Conservation (phyloP, 2,888 invertebrate species). For the Callyntrura guangdongensis region DNA sequence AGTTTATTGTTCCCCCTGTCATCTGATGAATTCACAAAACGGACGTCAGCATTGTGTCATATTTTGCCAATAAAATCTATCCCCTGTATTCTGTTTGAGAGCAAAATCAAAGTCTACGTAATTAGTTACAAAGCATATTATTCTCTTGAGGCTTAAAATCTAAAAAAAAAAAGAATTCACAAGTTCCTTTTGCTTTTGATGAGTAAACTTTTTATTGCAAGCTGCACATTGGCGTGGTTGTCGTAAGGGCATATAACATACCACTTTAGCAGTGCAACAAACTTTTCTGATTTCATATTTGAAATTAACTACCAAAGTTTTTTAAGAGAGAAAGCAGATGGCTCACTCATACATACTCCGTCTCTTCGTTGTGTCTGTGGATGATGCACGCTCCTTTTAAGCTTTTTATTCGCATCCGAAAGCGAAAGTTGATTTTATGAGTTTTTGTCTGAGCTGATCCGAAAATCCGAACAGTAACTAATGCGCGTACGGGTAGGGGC, state of each 20-base stretch:
- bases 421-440: conserved; percentile 58
- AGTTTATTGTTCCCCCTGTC: too few relatives aligned
- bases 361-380: background rate
- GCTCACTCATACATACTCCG: background rate
- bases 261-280: background rate
- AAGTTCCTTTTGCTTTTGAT: conserved; percentile 29
- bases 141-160: background rate
- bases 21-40: too few relatives aligned
- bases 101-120: background rate
- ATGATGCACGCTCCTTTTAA: background rate
- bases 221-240: background rate
- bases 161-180: background rate
- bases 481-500: background rate
- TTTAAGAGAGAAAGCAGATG: conserved; percentile 34
- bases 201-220: conserved; percentile 42
- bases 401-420: conserved; percentile 16
- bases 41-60: too few relatives aligned
- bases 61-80: too few relatives aligned
- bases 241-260: background rate
- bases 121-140: background rate
- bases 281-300: conserved; percentile 43
- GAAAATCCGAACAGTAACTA: conserved; percentile 34
- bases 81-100: too few relatives aligned
- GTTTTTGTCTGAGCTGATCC: conserved; percentile 33
- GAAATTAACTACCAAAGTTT: conserved; percentile 44